These are phyloP conservation scores for Pseudois nayaur DNA, from an alignment of 2,113 vertebrate species.

Conservation along the genomic window DNA sequence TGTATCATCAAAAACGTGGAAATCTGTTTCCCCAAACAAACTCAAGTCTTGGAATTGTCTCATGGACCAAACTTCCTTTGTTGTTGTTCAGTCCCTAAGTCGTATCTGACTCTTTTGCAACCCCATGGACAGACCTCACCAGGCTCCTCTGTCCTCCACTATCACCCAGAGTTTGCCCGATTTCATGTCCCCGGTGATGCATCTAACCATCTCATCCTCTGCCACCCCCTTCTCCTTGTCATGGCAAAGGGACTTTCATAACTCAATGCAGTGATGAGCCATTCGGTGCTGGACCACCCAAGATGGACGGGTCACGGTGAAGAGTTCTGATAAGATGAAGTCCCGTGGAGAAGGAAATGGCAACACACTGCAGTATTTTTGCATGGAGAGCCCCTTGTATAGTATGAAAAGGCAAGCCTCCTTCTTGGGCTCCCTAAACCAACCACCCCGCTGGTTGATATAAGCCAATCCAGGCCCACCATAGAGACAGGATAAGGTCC, in stretches of 20 bases:
- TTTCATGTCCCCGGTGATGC: background rate
- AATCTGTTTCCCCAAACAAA: background rate
- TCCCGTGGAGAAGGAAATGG: background rate
- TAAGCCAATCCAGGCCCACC: background rate
- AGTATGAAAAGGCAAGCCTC: background rate
- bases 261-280: background rate
- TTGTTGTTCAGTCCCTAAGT: background rate
- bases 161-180: background rate
- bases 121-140: background rate
- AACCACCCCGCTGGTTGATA: background rate
- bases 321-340: background rate
- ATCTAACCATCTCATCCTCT: background rate
- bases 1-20: background rate
- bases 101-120: background rate
- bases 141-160: background rate
- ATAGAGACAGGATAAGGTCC: background rate
- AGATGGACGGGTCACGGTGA: background rate
- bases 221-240: background rate
- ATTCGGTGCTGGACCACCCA: background rate
- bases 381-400: background rate
- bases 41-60: background rate
- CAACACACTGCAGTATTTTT: accelerated
- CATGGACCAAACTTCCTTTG: background rate
- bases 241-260: background rate
- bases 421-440: background rate